Conservation (phyloP, 2,888 invertebrate species). For the Chelonus formosanus region DNA sequence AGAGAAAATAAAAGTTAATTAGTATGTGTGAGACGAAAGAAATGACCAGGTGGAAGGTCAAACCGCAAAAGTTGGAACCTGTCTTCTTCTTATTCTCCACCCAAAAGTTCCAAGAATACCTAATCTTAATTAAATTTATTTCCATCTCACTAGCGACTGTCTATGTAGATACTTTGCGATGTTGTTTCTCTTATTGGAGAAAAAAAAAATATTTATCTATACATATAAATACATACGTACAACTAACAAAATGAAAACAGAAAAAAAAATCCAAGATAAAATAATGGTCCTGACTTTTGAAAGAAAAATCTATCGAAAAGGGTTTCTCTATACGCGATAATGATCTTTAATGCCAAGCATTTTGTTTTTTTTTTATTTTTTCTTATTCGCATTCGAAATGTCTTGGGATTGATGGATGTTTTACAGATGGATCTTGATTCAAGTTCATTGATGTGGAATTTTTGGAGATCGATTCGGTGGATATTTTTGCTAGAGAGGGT, state of each 20-base stretch:
- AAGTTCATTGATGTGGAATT: constrained; percentile 21
- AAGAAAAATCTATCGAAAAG: constrained; percentile 18
- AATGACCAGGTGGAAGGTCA: constrained; percentile 31
- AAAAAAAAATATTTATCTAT: constrained; percentile 22
- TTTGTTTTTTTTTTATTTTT: constrained; percentile 25
- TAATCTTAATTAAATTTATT: constrained; percentile 64
- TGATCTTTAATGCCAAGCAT: constrained; percentile 15
- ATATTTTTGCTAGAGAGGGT: constrained; percentile 10
- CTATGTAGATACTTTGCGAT: constrained; percentile 44
- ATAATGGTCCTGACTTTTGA: constrained; percentile 7
- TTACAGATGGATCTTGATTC: constrained; percentile 19
- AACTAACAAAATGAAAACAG: constrained; percentile 1
- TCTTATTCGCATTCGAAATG: constrained; percentile 13
- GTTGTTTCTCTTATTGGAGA: constrained; percentile 16
- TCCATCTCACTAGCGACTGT: constrained; percentile 50
- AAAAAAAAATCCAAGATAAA: constrained; percentile 9
- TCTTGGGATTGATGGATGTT: constrained; percentile 22
- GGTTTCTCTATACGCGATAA: constrained; percentile 15
- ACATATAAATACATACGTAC: neutral
- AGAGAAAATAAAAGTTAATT: no score
- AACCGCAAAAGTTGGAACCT: constrained; percentile 43
- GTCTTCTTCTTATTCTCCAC: constrained; percentile 33
- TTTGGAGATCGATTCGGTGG: constrained; percentile 19
- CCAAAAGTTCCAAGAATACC: constrained; percentile 56
- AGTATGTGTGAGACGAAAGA: constrained; percentile 1